Evolutionary conservation across 1,140 invertebrate genomes (phyloP), one percentile per base, ranked within the genome.

Genomic region (Frieseomelitta varia): DNA sequence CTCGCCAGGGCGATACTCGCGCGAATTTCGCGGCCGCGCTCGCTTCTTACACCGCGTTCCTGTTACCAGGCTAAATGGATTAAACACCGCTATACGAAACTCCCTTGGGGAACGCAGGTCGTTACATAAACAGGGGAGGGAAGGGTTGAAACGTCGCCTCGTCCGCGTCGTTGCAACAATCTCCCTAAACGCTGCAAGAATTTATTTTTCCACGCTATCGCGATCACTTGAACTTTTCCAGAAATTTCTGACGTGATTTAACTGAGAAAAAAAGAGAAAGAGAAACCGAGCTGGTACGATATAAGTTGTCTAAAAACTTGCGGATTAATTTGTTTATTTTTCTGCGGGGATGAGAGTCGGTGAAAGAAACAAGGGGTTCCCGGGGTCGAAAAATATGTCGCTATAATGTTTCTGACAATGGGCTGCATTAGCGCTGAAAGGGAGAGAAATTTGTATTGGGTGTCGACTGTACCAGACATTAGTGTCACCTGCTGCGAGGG

Each of bases 41-140:
- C 53, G 67, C 67, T 80, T 80, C 72, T 80, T 80, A 80, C 58
- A 34, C 56, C 30, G 14, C 11, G 47, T 27, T 21, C 61, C 55
- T 56, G 55, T 58, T 69, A 79, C 74, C 11, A 0, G 56, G 75
- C 56, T 71, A 79, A 84, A 84, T 63, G 79, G 67, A 84, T 84
- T 84, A 79, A 78, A n/a, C 55, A 21, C 21, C 27, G 81, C 63
- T 71, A 71, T 47, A 69, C 74, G 63, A 77, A 77, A 71, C 75
- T 27, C 14, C 6, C 39, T 27, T 21, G 39, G 61, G 24, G 19
- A n/a, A 55, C 39, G 19, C 56, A 58, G 27, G 17, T 27, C 11
- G 81, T 72, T 77, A 77, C 55, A 53, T 53, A 78, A 84, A 84
- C 74, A 65, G n/a, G 6, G 74, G n/a, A n/a, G n/a, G n/a, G n/a